Conservation (phyloP, 2,113 vertebrate species). For the Emberiza fucata region DNA sequence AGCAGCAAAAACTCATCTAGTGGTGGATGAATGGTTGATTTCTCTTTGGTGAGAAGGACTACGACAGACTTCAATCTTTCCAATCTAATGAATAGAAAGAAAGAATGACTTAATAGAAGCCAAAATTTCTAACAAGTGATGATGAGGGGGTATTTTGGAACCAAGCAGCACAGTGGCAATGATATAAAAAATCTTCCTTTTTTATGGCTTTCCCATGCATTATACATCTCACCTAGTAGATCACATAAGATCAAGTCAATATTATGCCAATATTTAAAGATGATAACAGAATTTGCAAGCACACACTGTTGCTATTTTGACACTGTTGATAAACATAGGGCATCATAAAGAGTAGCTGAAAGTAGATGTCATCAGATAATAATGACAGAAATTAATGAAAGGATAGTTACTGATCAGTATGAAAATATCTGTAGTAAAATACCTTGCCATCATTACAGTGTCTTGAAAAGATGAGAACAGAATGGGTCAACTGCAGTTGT, state of each 20-base stretch:
- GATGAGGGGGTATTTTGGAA: background rate
- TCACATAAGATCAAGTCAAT: background rate
- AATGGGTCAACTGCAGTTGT: background rate
- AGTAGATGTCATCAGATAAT: background rate
- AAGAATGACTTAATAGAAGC: background rate
- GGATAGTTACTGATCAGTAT: background rate
- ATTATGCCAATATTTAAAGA: background rate
- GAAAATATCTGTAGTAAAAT: background rate
- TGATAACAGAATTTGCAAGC: background rate
- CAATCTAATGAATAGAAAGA: background rate
- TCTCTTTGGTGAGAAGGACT: background rate
- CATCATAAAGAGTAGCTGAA: background rate
- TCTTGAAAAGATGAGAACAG: background rate
- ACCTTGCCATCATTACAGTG: background rate
- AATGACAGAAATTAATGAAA: background rate
- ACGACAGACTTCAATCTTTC: background rate
- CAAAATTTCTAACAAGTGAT: background rate
- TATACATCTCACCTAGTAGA: background rate
- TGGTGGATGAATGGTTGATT: background rate
- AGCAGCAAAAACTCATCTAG: background rate
- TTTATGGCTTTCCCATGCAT: background rate
- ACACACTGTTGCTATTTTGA: background rate
- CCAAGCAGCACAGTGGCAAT: background rate
- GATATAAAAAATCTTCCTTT: background rate
- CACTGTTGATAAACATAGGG: rapidly evolving